Conservation (phyloP, 2,113 vertebrate genomes). For the human (Homo sapiens) region GRCh38 chr2:239692501-239693000, state of each 20-base stretch:
- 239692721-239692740: rapidly evolving
- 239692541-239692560: not conserved
- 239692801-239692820: not conserved
- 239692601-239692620: not conserved
- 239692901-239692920: not conserved
- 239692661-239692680: rapidly evolving
- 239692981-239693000: too few species aligned
- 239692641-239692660: not conserved
- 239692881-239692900: not conserved
- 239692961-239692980: not conserved
- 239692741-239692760: rapidly evolving
- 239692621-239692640: not conserved
- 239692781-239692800: not conserved
- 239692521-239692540: not conserved
- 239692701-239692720: not conserved
- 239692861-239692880: not conserved
- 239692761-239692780: rapidly evolving
- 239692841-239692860: not conserved
- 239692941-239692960: rapidly evolving
- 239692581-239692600: rapidly evolving
- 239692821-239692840: not conserved
- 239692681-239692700: not conserved
- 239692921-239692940: not conserved
- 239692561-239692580: not conserved
- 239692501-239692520: rapidly evolving